Percentiles rank a stretch among this genome's conserved stretches.
These are phyloP conservation scores for Cataglyphis hispanica DNA, from an alignment of 1,140 invertebrate species.

Conservation along the genomic window DNA sequence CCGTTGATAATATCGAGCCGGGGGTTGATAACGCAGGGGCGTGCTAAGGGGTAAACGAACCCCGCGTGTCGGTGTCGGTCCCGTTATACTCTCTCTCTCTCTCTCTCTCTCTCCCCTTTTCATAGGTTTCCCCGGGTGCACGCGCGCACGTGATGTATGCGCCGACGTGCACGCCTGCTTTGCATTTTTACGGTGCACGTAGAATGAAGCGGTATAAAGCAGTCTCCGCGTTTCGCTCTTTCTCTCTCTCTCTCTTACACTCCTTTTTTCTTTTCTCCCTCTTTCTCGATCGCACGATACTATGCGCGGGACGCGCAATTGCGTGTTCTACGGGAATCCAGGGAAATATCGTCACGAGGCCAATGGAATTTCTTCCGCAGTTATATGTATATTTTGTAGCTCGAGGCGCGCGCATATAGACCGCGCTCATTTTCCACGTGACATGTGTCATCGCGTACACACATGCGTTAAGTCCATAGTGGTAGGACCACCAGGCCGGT, in stretches of 20 bases:
- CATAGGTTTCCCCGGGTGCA: conserved; percentile 58
- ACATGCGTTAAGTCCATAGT: conserved; percentile 37
- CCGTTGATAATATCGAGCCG: conserved; percentile 72
- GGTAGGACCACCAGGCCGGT: background rate
- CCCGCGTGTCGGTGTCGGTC: conserved; percentile 34
- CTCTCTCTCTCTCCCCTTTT: too few species aligned
- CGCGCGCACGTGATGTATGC: conserved; percentile 72
- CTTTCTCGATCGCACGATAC: conserved; percentile 5
- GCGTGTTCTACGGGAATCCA: conserved; percentile 71
- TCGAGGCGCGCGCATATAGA: conserved; percentile 62
- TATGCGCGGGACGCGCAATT: conserved; percentile 61
- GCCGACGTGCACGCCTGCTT: conserved; percentile 73
- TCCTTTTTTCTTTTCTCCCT: too few species aligned
- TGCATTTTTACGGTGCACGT: conserved; percentile 77
- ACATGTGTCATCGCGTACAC: conserved; percentile 67
- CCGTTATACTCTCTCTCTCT: conserved; percentile 15
- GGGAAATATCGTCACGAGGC: conserved; percentile 69
- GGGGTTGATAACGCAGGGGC: conserved; percentile 67
- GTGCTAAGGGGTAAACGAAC: conserved; percentile 71
- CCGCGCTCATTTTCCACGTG: conserved; percentile 70
- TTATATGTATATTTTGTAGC: conserved; percentile 55
- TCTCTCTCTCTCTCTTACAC: background rate
- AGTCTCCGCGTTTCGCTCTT: conserved; percentile 69
- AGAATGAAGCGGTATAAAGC: conserved; percentile 77
- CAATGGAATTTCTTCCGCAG: conserved; percentile 70